Conservation (phyloP, 2,888 invertebrate genomes). For the Amiota communis region DNA sequence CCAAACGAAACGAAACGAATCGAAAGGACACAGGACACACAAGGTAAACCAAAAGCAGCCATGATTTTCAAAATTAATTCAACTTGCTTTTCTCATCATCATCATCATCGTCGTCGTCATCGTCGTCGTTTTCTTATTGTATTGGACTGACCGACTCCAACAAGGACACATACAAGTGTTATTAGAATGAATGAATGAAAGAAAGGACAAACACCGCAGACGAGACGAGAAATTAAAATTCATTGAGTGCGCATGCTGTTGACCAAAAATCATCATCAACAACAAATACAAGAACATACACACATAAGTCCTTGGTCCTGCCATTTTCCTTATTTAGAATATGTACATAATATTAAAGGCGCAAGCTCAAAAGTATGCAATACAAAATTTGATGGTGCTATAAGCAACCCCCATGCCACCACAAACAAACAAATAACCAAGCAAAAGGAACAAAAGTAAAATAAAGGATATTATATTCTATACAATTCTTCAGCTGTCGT, state of each 20-base stretch:
- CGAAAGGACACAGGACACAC: neutral
- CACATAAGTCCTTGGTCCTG: neutral
- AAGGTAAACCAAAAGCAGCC: constrained; percentile 50
- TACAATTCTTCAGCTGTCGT: too few relatives aligned
- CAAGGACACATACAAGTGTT: constrained; percentile 18
- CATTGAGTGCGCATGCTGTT: constrained; percentile 55
- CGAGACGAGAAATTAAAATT: constrained; percentile 68
- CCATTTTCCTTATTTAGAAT: constrained; percentile 48
- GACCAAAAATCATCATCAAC: constrained; percentile 12
- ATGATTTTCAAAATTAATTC: constrained; percentile 70
- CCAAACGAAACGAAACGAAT: neutral
- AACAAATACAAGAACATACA: too few relatives aligned
- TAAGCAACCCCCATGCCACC: constrained; percentile 9
- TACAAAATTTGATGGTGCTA: constrained; percentile 37
- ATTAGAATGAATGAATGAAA: constrained; percentile 1
- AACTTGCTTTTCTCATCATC: constrained; percentile 54
- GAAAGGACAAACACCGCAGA: constrained; percentile 35
- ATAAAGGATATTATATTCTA: too few relatives aligned
- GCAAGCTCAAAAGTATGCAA: constrained; percentile 65
- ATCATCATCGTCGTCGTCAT: too few relatives aligned
- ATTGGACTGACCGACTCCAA: constrained; percentile 22
- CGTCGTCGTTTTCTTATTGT: constrained; percentile 52
- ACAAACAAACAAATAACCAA: neutral
- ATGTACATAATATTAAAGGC: constrained; percentile 60
- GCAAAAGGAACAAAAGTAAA: too few relatives aligned